phyloP scores from a whole-genome alignment of 2,113 vertebrate species.

The Ophiodon elongatus region DNA sequence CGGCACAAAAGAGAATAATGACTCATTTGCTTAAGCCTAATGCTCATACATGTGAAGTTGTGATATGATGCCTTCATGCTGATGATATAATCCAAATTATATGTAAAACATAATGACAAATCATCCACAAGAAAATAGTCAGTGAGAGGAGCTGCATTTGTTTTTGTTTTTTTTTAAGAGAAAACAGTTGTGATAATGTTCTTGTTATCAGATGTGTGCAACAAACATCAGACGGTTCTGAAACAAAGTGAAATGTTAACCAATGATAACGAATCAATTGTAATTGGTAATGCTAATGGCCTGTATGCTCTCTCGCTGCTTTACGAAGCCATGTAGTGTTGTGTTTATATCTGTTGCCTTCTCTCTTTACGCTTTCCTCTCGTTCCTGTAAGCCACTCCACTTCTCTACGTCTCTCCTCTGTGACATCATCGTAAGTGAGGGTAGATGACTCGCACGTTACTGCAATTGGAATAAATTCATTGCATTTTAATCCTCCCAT shows the following conservation, averaged over 20 bases:
- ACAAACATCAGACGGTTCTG: background rate
- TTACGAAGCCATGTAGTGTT: background rate
- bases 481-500: background rate
- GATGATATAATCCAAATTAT: background rate
- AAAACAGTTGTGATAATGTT: background rate
- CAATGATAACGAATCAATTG: background rate
- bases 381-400: background rate
- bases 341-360: slow-evolving; percentile 6
- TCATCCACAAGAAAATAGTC: background rate
- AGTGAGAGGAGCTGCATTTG: background rate
- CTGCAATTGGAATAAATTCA: background rate
- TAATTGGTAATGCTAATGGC: background rate
- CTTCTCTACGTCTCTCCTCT: background rate
- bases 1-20: background rate
- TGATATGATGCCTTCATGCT: background rate
- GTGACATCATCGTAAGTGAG: background rate
- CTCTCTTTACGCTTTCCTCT: slow-evolving; percentile 21
- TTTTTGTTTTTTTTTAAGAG: background rate
- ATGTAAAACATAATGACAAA: background rate
- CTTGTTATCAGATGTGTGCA: background rate
- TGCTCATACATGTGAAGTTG: background rate
- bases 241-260: background rate
- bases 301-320: background rate
- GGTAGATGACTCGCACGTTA: background rate
- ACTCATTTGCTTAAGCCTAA: background rate